These are phyloP conservation scores for Tenthredo scrophulariae DNA, from an alignment of 2,888 invertebrate genomes.

Conservation along the genomic window DNA sequence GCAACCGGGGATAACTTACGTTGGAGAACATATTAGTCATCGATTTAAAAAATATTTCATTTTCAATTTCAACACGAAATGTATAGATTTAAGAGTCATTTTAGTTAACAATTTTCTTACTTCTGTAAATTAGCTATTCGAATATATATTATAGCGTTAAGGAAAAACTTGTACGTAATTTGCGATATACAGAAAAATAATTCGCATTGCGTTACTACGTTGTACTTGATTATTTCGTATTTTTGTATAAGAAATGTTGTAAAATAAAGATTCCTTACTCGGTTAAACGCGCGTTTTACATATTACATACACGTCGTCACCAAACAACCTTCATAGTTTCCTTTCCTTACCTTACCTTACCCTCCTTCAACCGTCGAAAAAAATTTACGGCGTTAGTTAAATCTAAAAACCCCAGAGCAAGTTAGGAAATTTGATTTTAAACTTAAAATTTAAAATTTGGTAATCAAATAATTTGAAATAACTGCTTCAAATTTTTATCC, in stretches of 20 bases:
- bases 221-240: constrained; percentile 49
- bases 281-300: neutral
- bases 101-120: neutral
- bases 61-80: neutral
- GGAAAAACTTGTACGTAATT: constrained; percentile 13
- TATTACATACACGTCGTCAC: neutral
- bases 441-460: neutral
- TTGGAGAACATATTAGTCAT: neutral
- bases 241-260: constrained; percentile 45
- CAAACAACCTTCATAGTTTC: neutral
- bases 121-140: constrained; percentile 19
- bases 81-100: neutral
- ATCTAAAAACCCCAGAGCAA: neutral
- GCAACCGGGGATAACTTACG: neutral
- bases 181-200: constrained; percentile 1
- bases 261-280: constrained; percentile 42
- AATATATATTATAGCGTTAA: constrained; percentile 18
- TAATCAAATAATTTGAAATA: neutral
- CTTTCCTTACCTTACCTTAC: neutral
- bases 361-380: neutral
- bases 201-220: constrained; percentile 33
- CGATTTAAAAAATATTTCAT: neutral
- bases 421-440: neutral
- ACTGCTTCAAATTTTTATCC: neutral
- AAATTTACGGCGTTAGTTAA: neutral